Conservation (phyloP, 2,113 vertebrate species). For the Coracopsis vasa region DNA sequence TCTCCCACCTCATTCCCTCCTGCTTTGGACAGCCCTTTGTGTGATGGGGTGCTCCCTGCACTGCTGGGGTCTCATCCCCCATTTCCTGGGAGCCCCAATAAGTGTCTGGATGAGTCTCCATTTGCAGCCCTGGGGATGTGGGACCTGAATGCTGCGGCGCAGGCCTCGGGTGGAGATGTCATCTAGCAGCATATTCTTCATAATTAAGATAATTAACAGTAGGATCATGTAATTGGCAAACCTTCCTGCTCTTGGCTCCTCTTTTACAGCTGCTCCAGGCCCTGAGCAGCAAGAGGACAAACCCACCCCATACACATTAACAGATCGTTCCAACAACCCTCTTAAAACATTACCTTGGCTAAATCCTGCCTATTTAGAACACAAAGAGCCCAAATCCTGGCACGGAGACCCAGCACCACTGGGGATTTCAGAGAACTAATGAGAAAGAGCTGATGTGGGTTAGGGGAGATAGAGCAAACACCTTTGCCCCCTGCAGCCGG, state of each 20-base stretch:
- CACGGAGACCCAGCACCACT: not conserved
- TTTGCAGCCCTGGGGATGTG: fast-evolving
- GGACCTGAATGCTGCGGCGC: not conserved
- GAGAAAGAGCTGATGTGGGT: not conserved
- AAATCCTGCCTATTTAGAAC: not conserved
- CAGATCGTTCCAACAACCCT: not conserved
- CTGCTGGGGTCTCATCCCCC: fast-evolving
- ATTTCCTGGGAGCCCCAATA: not conserved
- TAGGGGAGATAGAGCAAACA: not conserved
- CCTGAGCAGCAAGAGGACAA: not conserved
- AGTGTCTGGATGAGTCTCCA: fast-evolving
- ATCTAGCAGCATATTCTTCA: not conserved
- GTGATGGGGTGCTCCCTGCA: not conserved
- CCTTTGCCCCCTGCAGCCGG: not conserved
- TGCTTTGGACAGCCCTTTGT: not conserved
- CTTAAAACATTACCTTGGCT: not conserved
- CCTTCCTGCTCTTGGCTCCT: not conserved
- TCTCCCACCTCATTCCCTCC: not conserved
- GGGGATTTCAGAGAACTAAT: not conserved
- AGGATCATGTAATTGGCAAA: not conserved
- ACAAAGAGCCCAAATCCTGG: not conserved
- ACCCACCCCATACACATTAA: not conserved
- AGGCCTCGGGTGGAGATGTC: not conserved
- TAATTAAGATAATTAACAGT: conserved; percentile 17
- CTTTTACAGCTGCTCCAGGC: not conserved